Base-by-base conservation (phyloP, 2,888 invertebrate species). In the Netelia fuscicornis region DNA sequence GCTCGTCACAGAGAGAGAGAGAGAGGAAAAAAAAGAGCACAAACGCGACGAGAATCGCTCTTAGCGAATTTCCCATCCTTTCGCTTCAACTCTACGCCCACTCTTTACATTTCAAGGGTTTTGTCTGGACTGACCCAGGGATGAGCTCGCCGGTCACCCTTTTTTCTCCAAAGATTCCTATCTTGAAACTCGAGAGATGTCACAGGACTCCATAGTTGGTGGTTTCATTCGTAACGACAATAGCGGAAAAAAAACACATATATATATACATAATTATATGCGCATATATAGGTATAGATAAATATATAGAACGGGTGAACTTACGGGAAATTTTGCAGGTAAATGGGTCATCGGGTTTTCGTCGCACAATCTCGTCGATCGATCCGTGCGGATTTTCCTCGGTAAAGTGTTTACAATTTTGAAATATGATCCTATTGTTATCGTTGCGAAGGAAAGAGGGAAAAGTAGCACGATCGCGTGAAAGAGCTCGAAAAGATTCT, bases 301-400 rank as follows among this genome's bases (percentile, higher is more conserved):
- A 23, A 56, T 17, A 37, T 54, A 52, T n/a, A 54, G 44, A 48
- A 52, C 62, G 11, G 42, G 17, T 37, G 79, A 64, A 64, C 37
- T 37, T 64, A n/a, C 23, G 37, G 37, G 44, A 58, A 65, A 90
- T 90, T 89, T 90, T 78, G 68, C 88, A 86, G 83, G 81, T 77
- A 90, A 91, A 89, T 87, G 78, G 87, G 77, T 87, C 86, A 85
- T 11, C 64, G 56, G 77, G 75, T 68, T 68, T 83, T 76, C 44
- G 65, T 75, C 64, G 17, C 72, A 64, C 67, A 62, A 84, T 84
- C 81, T 81, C 37, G 25, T 56, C 17, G 70, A 62, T 48, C 70
- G 58, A 17, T 23, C 20, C 68, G 56, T 42, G 42, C 54, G 70
- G 11, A 17, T 64, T 54, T 75, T 68, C 62, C 80, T 42, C 42